Evolutionary conservation across 2,113 vertebrate genomes (phyloP).

Genomic region (Apeltes quadracus): DNA sequence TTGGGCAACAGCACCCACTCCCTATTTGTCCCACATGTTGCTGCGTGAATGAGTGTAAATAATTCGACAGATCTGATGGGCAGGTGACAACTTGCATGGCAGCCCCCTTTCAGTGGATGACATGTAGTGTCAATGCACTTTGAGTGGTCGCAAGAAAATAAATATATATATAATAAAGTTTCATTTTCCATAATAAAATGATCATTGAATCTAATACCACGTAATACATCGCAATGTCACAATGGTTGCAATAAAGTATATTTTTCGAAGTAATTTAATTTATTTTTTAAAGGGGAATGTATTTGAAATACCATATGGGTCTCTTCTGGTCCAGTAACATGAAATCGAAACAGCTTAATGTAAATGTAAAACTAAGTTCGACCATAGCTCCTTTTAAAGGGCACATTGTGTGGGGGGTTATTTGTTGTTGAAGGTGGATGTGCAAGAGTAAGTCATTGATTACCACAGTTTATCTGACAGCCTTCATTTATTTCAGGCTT

Average conservation of each 20-base stretch:
- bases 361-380: not conserved
- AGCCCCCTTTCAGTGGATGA: too few species aligned
- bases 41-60: too few species aligned
- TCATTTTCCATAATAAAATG: not conserved
- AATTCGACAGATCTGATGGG: too few species aligned
- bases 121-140: too few species aligned
- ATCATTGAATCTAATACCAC: not conserved
- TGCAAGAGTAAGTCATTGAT: constrained; percentile 29
- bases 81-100: too few species aligned
- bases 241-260: not conserved
- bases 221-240: not conserved
- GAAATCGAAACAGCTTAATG: too few species aligned
- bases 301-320: not conserved
- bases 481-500: constrained; percentile 23
- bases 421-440: constrained; percentile 18
- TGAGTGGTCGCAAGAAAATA: too few species aligned
- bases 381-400: not conserved
- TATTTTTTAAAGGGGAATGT: too few species aligned
- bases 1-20: too few species aligned
- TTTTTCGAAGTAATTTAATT: not conserved
- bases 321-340: not conserved
- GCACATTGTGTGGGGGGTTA: not conserved
- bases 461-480: not conserved
- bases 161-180: too few species aligned
- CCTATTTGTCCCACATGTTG: too few species aligned